Base-by-base conservation (phyloP, 2,113 vertebrate genomes). In the Maccullochella peelii region DNA sequence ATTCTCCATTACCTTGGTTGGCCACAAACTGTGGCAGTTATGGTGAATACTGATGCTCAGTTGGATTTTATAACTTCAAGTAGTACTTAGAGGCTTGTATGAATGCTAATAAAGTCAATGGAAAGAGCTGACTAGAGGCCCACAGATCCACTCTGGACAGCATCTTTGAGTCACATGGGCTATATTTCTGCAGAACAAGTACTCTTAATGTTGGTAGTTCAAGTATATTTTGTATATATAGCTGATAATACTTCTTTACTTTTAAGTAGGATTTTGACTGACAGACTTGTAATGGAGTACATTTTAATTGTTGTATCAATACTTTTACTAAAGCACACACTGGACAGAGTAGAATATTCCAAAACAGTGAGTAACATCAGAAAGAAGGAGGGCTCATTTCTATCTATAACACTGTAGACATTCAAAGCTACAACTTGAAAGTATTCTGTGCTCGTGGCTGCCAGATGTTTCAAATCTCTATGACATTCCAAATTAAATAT, bases 401-500 rank as follows among this genome's bases (percentile, higher is more conserved):
- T 70, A 1, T 49, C 50, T 30, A 42, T 25, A 44, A 76, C 44
- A 12, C 71, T 15, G 2, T 23, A 68, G 62, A 88, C 23, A 54
- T 76, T 49, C 18, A 66, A 76, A 71, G 25, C 62, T 54, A 30
- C 12, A 74, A 38, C 6, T 36, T 79, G 15, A 74, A 55, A 70
- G 68, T 40, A 72, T 40, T 49, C 40, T 27, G 58, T 50, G 25
- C 27, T 63, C 6, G 47, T 6, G 2, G 40, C 49, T 70, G 67
- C 44, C 44, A 38, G 40, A 69, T 54, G 1, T 61, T 44, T 77
- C 14, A 79, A 73, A 79, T 83, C 1, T 44, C 44, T 49, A 12
- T 55, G 54, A 57, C 33, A 79, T 80, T 82, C 54, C 38, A 40
- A 73, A 67, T 77, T 11, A 80, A 82, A 75, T 50, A 14, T 23